These are phyloP conservation scores for Anoplophora glabripennis DNA, from an alignment of 1,140 invertebrate species.

Conservation along the genomic window DNA sequence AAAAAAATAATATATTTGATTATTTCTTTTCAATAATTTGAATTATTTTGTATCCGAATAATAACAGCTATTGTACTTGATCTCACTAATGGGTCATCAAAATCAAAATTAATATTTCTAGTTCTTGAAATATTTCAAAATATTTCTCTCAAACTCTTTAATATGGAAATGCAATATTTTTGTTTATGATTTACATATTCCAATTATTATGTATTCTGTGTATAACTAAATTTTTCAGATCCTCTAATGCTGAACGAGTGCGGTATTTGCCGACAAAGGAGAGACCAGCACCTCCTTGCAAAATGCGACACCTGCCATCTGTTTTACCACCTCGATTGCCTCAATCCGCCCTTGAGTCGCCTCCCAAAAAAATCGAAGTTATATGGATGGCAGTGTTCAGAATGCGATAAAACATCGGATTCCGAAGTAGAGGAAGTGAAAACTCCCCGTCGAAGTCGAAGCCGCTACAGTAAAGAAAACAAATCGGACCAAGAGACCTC, in stretches of 20 bases:
- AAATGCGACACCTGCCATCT: conserved; percentile 93
- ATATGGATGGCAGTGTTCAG: conserved; percentile 91
- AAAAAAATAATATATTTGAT: no score
- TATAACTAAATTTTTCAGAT: conserved; percentile 37
- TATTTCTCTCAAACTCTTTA: no score
- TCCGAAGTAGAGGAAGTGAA: conserved; percentile 75
- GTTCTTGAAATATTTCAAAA: no score
- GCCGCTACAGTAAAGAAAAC: conserved; percentile 63
- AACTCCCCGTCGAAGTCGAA: conserved; percentile 70
- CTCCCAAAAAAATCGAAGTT: conserved; percentile 94
- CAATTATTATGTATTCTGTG: background rate
- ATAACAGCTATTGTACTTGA: no score
- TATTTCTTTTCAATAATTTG: no score
- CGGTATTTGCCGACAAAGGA: conserved; percentile 76
- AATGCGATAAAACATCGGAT: conserved; percentile 81
- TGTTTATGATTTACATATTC: no score
- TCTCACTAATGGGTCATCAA: no score
- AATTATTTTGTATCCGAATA: no score
- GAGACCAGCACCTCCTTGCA: conserved; percentile 84
- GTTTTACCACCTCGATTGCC: conserved; percentile 90
- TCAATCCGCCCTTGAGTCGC: conserved; percentile 85
- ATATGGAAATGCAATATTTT: no score
- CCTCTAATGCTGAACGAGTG: conserved; percentile 61
- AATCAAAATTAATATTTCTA: no score
- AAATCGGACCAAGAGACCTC: conserved; percentile 38